Conservation (phyloP, 2,113 vertebrate genomes). For the Anarhynchus alexandrinus region DNA sequence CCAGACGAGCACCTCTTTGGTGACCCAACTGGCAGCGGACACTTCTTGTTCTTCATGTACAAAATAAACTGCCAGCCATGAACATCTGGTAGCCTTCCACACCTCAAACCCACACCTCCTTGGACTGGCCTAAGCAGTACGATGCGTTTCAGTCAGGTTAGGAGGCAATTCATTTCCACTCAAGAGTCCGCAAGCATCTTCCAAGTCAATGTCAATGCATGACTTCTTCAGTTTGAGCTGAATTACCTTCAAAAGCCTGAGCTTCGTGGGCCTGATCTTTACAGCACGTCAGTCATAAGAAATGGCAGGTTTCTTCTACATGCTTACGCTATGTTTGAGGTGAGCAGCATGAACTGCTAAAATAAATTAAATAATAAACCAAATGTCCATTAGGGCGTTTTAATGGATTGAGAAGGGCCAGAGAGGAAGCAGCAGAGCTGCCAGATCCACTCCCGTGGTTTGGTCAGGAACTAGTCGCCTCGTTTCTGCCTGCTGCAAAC, state of each 20-base stretch:
- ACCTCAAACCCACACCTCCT: neutral
- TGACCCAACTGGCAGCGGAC: neutral
- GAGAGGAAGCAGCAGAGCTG: slow-evolving; percentile 44
- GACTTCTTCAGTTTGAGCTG: neutral
- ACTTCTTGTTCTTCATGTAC: neutral
- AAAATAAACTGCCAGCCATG: neutral
- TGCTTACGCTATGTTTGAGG: slow-evolving; percentile 3
- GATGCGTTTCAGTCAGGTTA: neutral
- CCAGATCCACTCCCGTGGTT: slow-evolving; percentile 35
- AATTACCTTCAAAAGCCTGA: neutral
- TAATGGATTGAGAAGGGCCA: slow-evolving; percentile 59
- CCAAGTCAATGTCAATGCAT: neutral
- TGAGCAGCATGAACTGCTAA: slow-evolving; percentile 31
- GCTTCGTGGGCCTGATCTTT: neutral
- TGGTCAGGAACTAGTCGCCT: slow-evolving; percentile 41
- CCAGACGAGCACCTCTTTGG: neutral
- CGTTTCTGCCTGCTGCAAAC: slow-evolving; percentile 42
- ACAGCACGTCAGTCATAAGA: neutral
- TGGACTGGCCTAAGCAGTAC: fast-evolving
- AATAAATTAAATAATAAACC: slow-evolving; percentile 66
- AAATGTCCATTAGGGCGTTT: slow-evolving; percentile 61
- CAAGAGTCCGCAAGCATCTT: neutral
- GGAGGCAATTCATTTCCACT: neutral
- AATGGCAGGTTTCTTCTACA: neutral
- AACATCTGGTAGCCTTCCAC: neutral